Percentiles rank a stretch among this genome's conserved stretches.
These are phyloP conservation scores for Gymnopithys bicolor DNA, from an alignment of 2,797 vertebrate species.

Conservation along the genomic window DNA sequence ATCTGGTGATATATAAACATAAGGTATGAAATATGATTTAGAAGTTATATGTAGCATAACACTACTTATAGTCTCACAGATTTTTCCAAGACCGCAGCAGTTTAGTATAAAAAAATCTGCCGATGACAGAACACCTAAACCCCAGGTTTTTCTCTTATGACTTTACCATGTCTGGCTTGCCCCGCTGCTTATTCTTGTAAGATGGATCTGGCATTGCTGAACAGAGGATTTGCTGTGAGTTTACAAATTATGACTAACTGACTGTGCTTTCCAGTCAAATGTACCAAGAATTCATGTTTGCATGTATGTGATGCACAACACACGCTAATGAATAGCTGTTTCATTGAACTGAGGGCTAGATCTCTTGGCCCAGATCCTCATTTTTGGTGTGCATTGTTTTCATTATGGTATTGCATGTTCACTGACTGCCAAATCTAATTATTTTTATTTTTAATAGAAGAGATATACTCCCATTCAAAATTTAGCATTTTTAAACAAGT, in stretches of 20 bases:
- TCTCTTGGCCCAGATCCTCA: not conserved
- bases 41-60: not conserved
- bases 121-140: not conserved
- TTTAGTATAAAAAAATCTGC: not conserved
- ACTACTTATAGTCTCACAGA: not conserved
- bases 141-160: not conserved
- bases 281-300: not conserved
- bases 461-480: not conserved
- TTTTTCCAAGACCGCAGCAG: not conserved
- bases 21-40: not conserved
- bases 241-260: not conserved
- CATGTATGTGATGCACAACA: not conserved
- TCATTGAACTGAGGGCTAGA: not conserved
- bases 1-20: not conserved
- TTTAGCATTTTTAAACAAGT: not conserved
- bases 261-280: not conserved
- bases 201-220: not conserved
- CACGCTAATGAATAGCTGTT: not conserved
- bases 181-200: not conserved
- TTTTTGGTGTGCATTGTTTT: not conserved
- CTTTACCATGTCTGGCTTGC: not conserved
- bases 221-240: not conserved
- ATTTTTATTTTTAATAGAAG: not conserved
- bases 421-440: not conserved
- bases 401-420: not conserved